Percentiles rank a stretch among this genome's conserved stretches.
Evolutionary conservation across 2,888 invertebrate species (phyloP).

Genomic region (Drosophila pseudotalamancana): DNA sequence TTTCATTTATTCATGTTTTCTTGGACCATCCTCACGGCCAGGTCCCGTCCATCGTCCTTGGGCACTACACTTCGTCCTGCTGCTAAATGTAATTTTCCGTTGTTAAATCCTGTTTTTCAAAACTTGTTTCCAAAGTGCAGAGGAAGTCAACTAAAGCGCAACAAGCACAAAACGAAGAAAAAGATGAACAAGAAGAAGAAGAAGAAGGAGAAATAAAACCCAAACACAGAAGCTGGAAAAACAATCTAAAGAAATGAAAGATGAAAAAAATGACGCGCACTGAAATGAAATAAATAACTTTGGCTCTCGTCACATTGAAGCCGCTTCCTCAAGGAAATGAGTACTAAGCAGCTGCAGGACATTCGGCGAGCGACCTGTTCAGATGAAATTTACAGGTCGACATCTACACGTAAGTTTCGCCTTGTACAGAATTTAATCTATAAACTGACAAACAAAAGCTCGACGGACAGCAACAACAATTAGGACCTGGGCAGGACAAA

Average conservation of each 20-base stretch:
- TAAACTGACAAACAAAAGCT: slow-evolving; percentile 48
- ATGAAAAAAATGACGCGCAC: slow-evolving; percentile 20
- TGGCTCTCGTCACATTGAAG: slow-evolving; percentile 24
- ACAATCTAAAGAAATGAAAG: slow-evolving; percentile 12
- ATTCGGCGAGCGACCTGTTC: slow-evolving; percentile 23
- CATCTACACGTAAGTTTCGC: slow-evolving; percentile 24
- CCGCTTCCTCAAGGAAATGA: slow-evolving; percentile 12
- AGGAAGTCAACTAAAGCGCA: slow-evolving; percentile 77
- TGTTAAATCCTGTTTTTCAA: slow-evolving; percentile 79
- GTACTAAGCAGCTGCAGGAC: slow-evolving; percentile 29
- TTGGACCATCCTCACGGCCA: slow-evolving; percentile 41
- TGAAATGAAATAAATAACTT: slow-evolving; percentile 53
- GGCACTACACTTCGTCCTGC: slow-evolving; percentile 31
- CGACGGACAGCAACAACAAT: slow-evolving; percentile 26
- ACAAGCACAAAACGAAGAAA: slow-evolving; percentile 52
- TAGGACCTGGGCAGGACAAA: slow-evolving; percentile 15
- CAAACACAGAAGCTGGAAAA: no score
- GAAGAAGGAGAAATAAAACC: neutral
- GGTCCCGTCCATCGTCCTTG: slow-evolving; percentile 10
- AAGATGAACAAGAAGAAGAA: no score
- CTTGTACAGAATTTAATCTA: slow-evolving; percentile 46
- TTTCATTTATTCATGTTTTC: slow-evolving; percentile 78
- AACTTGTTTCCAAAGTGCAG: slow-evolving; percentile 76
- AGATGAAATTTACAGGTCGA: neutral
- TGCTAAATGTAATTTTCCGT: slow-evolving; percentile 80